These are phyloP conservation scores for Drosophila tani DNA, from an alignment of 1,140 invertebrate genomes.

Conservation along the genomic window DNA sequence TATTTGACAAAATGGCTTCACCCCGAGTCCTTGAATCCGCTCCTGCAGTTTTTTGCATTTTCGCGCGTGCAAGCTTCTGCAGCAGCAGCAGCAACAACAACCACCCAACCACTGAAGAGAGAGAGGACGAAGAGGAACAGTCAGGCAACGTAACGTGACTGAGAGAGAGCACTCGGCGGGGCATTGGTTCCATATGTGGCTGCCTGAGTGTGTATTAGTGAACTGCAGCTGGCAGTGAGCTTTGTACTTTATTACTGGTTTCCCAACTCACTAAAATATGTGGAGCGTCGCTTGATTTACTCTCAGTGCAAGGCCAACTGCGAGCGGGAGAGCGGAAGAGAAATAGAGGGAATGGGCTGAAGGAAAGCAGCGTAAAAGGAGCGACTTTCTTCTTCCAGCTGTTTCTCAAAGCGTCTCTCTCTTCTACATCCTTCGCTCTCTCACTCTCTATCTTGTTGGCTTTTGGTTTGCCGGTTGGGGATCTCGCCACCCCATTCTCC, in stretches of 20 bases:
- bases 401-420: slow-evolving; percentile 45
- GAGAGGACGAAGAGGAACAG: slow-evolving; percentile 6
- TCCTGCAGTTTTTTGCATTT: slow-evolving; percentile 46
- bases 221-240: slow-evolving; percentile 69
- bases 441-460: slow-evolving; percentile 10
- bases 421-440: not conserved
- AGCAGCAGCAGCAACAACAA: slow-evolving; percentile 20
- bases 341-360: not conserved
- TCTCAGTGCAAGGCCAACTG: slow-evolving; percentile 43
- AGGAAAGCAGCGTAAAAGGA: slow-evolving; percentile 23
- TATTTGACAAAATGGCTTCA: not conserved
- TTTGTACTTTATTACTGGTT: slow-evolving; percentile 80
- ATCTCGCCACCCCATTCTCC: slow-evolving; percentile 4
- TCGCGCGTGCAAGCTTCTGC: slow-evolving; percentile 35
- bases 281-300: slow-evolving; percentile 74
- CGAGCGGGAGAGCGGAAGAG: not conserved
- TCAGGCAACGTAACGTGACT: slow-evolving; percentile 19
- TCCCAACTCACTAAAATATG: slow-evolving; percentile 75
- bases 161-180: slow-evolving; percentile 18
- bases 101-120: slow-evolving; percentile 3
- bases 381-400: slow-evolving; percentile 54
- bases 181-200: slow-evolving; percentile 19
- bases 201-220: slow-evolving; percentile 21
- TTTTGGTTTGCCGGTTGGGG: slow-evolving; percentile 2
- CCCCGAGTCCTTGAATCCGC: slow-evolving; percentile 29